Evolutionary conservation across 2,797 vertebrate species (phyloP), one percentile per base, ranked within the genome.

Genomic region (Margarornis squamiger): DNA sequence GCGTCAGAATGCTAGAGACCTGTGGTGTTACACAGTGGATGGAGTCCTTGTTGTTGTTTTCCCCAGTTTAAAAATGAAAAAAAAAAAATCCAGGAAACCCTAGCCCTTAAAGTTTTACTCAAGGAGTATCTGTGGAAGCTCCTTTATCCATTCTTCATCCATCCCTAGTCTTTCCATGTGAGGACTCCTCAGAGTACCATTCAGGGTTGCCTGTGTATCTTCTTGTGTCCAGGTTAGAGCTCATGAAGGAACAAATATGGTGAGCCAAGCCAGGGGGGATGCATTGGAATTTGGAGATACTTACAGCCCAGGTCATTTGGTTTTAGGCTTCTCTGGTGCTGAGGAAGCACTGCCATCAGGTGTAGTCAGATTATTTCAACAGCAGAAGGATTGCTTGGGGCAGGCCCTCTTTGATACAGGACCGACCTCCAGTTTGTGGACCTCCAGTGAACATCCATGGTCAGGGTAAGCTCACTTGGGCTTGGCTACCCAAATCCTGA

Each of bases 151-250:
- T 52, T 7, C 48, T 70, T 80, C 65, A 71, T 9, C 29, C 77
- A 2, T 52, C 29, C 19, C 2, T 3, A 4, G 29, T 32, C 9
- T 29, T 66, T 23, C 30, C 7, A 6, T 21, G 15, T 6, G 10
- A 67, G 39, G 27, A 16, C 21, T 62, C 8, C 19, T 18, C 1
- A 11, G 16, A 32, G 14, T 34, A 0, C 16, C 10, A 4, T 18
- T 24, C 29, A 34, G 32, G 3, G 2, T 80, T 92, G 52, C 18
- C 41, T 46, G 9, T 14, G 1, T 52, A 8, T 52, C 45, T 46
- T 36, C 22, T 52, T 3, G 0, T 30, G 32, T 48, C 55, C 0
- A 0, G 26, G 15, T 61, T 49, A 9, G 72, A 54, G 23, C 29
- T 92, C 19, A 5, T n/a, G 54, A 57, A 63, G 45, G 43, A 63